These are phyloP conservation scores for Hylia prasina DNA, from an alignment of 2,113 vertebrate species.

Conservation along the genomic window DNA sequence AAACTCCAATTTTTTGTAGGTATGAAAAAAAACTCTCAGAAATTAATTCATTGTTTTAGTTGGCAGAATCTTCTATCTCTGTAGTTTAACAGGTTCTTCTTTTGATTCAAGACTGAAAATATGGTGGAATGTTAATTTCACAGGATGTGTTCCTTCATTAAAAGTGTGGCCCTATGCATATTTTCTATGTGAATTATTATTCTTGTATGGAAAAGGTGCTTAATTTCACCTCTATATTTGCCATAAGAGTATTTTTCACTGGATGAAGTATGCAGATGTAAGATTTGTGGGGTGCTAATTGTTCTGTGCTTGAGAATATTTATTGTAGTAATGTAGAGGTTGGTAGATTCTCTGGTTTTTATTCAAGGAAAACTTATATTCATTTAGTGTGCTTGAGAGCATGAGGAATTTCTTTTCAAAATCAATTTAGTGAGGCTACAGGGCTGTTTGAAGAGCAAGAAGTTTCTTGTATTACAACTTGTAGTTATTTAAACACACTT, in stretches of 20 bases:
- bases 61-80: not conserved
- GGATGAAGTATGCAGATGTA: not conserved
- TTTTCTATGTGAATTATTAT: not conserved
- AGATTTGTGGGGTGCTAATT: not conserved
- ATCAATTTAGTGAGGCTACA: not conserved
- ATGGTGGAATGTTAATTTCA: not conserved
- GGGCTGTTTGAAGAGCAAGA: not conserved
- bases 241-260: not conserved
- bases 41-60: not conserved
- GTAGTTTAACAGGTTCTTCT: not conserved
- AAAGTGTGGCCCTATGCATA: not conserved
- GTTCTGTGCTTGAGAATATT: not conserved
- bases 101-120: not conserved
- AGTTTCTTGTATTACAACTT: not conserved
- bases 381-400: not conserved
- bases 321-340: not conserved
- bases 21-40: fast-evolving
- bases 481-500: not conserved
- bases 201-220: not conserved
- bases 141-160: not conserved
- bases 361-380: not conserved
- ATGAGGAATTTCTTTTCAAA: not conserved
- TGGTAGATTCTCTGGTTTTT: not conserved
- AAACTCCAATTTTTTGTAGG: not conserved
- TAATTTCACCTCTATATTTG: not conserved